Conservation (phyloP, 2,113 vertebrate species). For the Crotalus tigris region DNA sequence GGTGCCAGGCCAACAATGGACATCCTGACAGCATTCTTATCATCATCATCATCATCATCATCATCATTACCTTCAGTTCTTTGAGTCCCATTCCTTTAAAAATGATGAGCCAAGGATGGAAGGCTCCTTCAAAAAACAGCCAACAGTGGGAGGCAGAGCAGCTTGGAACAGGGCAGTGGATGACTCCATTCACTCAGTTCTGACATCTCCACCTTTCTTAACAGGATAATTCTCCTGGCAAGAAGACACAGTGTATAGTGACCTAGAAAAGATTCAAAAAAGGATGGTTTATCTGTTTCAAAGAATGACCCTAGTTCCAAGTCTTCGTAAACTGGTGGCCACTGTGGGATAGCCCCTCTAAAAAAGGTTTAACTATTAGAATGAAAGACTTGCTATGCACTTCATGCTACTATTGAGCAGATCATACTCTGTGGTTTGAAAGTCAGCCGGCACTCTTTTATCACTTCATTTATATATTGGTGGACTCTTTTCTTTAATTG, state of each 20-base stretch:
- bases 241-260: background rate
- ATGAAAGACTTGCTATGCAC: background rate
- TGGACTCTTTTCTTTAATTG: background rate
- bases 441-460: background rate
- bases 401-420: background rate
- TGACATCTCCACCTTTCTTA: background rate
- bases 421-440: background rate
- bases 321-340: background rate
- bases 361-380: background rate
- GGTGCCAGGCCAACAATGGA: too few species aligned
- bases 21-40: constrained; percentile 37
- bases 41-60: constrained; percentile 41
- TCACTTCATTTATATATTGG: background rate
- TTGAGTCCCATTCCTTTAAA: constrained; percentile 34
- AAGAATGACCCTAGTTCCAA: background rate
- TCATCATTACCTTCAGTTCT: constrained; percentile 48
- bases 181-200: background rate
- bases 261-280: background rate
- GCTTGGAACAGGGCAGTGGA: background rate
- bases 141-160: background rate
- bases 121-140: background rate
- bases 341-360: background rate
- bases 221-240: background rate
- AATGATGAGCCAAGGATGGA: background rate
- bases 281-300: background rate